phyloP scores from a whole-genome alignment of 2,888 invertebrate genomes.

The Drosophila prostipennis region DNA sequence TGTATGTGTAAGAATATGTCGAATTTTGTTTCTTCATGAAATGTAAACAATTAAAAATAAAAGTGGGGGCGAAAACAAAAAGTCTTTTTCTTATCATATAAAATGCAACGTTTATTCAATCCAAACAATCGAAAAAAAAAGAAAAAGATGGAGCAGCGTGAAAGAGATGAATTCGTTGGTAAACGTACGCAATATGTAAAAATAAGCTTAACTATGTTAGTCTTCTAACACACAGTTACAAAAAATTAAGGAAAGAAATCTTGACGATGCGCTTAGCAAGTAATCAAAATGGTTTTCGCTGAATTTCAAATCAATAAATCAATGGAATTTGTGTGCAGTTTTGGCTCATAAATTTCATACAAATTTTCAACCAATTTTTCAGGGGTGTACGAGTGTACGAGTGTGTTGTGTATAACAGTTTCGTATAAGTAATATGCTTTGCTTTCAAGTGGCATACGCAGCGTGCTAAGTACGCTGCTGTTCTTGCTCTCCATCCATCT shows the following conservation, averaged over 20 bases:
- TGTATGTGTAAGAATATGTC: slow-evolving; percentile 11
- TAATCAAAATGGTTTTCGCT: slow-evolving; percentile 1
- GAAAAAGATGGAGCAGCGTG: slow-evolving; percentile 31
- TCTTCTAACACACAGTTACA: slow-evolving; percentile 35
- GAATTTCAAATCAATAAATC: slow-evolving; percentile 17
- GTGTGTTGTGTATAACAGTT: slow-evolving; percentile 57
- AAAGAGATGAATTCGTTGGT: slow-evolving; percentile 15
- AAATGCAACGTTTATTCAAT: slow-evolving; percentile 60
- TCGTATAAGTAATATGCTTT: slow-evolving; percentile 59
- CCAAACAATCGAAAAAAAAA: slow-evolving; percentile 32
- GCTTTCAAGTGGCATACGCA: slow-evolving; percentile 29
- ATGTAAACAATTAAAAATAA: slow-evolving; percentile 40
- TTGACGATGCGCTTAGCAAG: slow-evolving; percentile 17
- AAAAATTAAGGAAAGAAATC: slow-evolving; percentile 36
- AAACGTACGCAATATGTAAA: slow-evolving; percentile 32
- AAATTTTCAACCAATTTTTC: not conserved
- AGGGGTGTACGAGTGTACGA: slow-evolving; percentile 31
- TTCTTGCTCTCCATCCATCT: slow-evolving; percentile 3
- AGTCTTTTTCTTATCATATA: slow-evolving; percentile 35
- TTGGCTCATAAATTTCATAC: slow-evolving; percentile 3
- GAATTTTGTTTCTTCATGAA: slow-evolving; percentile 38
- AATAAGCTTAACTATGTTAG: slow-evolving; percentile 44
- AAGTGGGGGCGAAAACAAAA: slow-evolving; percentile 12
- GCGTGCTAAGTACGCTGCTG: slow-evolving; percentile 43
- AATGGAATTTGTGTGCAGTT: slow-evolving; percentile 21